Conservation (phyloP, 2,797 vertebrate species). For the Thalassophryne amazonica region DNA sequence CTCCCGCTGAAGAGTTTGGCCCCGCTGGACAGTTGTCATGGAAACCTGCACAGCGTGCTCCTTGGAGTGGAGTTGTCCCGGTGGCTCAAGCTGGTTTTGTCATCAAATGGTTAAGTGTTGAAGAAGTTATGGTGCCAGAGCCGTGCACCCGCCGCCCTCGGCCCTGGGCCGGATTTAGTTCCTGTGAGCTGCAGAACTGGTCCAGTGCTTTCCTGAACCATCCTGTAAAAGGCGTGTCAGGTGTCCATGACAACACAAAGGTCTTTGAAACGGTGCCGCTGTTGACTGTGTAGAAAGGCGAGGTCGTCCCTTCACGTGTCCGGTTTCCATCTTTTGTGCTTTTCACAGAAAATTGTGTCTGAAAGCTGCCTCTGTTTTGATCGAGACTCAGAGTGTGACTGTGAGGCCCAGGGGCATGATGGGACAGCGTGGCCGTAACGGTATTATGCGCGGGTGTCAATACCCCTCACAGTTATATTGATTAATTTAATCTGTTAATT, state of each 20-base stretch:
- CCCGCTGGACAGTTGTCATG: conserved; percentile 21
- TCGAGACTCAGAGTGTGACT: conserved; percentile 43
- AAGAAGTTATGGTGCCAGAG: not conserved
- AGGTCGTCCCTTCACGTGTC: conserved; percentile 31
- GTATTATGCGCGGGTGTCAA: not conserved
- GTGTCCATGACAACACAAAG: conserved; percentile 13
- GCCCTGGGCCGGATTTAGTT: not conserved
- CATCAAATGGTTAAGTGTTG: not conserved
- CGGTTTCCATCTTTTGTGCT: conserved; percentile 67
- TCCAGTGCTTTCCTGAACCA: not conserved
- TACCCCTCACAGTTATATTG: too few species aligned
- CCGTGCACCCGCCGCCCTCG: too few species aligned
- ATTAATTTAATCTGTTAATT: too few species aligned
- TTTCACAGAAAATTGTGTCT: conserved; percentile 40
- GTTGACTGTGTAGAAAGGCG: conserved; percentile 23
- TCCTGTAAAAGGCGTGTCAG: not conserved
- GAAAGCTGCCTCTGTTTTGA: conserved; percentile 67
- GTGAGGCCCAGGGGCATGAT: not conserved
- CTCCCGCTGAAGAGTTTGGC: too few species aligned
- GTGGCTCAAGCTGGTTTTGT: conserved; percentile 20
- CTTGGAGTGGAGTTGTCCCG: conserved; percentile 20
- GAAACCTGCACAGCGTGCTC: conserved; percentile 29
- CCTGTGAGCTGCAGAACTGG: not conserved
- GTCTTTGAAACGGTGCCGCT: not conserved
- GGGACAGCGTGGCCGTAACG: not conserved